phyloP scores from a whole-genome alignment of 2,113 vertebrate species.

The Pelodiscus sinensis region DNA sequence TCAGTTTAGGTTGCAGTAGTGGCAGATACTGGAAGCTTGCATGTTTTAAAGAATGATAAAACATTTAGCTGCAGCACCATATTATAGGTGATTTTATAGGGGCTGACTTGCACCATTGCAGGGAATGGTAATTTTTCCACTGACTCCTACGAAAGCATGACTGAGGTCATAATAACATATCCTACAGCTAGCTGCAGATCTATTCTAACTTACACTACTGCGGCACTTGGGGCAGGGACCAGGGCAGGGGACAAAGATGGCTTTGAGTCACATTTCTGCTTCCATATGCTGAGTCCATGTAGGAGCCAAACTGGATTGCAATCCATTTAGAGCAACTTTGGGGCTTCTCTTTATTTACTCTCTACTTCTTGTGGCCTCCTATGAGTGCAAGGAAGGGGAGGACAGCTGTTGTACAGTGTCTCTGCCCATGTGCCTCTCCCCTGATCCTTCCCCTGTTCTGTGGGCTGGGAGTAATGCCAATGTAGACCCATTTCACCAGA shows the following conservation, averaged over 20 bases:
- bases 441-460: not conserved
- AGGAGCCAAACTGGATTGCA: not conserved
- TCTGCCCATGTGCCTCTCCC: not conserved
- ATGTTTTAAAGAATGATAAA: not conserved
- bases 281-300: not conserved
- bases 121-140: not conserved
- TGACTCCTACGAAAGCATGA: not conserved
- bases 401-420: not conserved
- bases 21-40: not conserved
- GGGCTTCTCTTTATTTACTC: not conserved
- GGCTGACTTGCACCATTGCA: not conserved
- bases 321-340: not conserved
- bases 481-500: not conserved
- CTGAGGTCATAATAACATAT: not conserved
- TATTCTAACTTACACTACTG: fast-evolving
- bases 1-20: not conserved
- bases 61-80: not conserved
- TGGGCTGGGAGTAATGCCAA: not conserved
- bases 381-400: not conserved
- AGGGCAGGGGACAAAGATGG: not conserved
- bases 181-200: not conserved
- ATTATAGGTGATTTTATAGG: not conserved
- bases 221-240: not conserved
- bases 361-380: not conserved
- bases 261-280: not conserved